Conservation (phyloP, 2,888 invertebrate species). For the Dryocosmus kuriphilus region DNA sequence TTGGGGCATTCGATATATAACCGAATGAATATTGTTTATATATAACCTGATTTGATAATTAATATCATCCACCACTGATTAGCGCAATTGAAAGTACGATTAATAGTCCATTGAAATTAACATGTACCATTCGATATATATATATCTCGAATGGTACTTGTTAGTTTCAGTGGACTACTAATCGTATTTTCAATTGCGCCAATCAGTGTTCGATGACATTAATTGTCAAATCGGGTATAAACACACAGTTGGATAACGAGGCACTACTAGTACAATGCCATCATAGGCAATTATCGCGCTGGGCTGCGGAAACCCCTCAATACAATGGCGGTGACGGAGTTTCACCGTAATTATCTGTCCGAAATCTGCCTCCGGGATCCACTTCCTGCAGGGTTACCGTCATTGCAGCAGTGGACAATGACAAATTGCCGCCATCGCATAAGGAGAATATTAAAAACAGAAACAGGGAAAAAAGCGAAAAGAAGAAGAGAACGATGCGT, state of each 20-base stretch:
- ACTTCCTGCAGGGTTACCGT: constrained; percentile 66
- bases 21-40: too few species aligned
- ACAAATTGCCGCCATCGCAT: constrained; percentile 71
- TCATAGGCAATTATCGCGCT: constrained; percentile 62
- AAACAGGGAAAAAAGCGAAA: constrained; percentile 45
- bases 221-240: neutral
- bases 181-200: neutral
- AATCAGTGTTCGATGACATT: neutral
- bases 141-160: too few species aligned
- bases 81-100: neutral
- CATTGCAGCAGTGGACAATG: constrained; percentile 69
- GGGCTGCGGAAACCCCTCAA: constrained; percentile 65
- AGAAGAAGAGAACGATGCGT: constrained; percentile 57
- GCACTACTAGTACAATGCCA: neutral
- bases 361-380: constrained; percentile 63
- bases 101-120: neutral
- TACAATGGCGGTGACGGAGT: constrained; percentile 62
- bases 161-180: neutral
- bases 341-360: constrained; percentile 69
- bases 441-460: constrained; percentile 41
- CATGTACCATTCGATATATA: too few species aligned
- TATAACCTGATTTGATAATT: too few species aligned
- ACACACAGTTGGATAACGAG: neutral
- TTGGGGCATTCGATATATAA: too few species aligned
- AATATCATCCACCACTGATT: neutral